Percentiles rank a stretch among this genome's conserved stretches.
Evolutionary conservation across 2,797 vertebrate species (phyloP).

Genomic region (Falco peregrinus): DNA sequence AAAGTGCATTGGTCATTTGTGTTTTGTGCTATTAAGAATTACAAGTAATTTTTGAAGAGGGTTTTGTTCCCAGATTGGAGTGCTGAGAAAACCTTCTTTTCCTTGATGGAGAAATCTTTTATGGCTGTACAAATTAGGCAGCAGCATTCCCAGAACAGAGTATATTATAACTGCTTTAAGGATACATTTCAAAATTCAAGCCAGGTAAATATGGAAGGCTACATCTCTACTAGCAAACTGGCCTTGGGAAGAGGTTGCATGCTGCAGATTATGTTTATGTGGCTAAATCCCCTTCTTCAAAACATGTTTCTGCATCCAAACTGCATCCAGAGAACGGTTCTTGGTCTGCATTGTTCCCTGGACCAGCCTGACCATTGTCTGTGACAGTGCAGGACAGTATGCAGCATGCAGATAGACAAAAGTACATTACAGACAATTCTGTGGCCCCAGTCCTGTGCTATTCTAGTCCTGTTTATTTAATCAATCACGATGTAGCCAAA

Average conservation of each 20-base stretch:
- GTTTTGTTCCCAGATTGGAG: not conserved
- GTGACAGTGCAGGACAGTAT: not conserved
- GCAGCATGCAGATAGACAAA: not conserved
- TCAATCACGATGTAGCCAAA: not conserved
- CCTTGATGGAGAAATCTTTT: not conserved
- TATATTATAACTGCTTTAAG: not conserved
- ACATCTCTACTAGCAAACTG: not conserved
- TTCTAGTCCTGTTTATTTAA: not conserved
- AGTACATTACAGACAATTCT: fast-evolving
- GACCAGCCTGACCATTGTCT: not conserved
- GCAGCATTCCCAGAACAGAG: not conserved
- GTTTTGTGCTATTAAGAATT: not conserved
- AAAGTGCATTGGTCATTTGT: not conserved
- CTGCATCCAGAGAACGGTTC: not conserved
- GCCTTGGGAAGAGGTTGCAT: not conserved
- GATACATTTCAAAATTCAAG: not conserved
- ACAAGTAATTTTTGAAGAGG: not conserved
- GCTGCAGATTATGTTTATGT: not conserved
- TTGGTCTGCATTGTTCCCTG: not conserved
- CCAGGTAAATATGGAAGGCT: not conserved
- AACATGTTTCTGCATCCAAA: fast-evolving
- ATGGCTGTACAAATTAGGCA: not conserved
- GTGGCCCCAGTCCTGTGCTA: not conserved
- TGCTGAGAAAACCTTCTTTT: not conserved
- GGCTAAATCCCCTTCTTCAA: not conserved